Base-by-base conservation (phyloP, 2,888 invertebrate genomes). In the Drosophila mimica region DNA sequence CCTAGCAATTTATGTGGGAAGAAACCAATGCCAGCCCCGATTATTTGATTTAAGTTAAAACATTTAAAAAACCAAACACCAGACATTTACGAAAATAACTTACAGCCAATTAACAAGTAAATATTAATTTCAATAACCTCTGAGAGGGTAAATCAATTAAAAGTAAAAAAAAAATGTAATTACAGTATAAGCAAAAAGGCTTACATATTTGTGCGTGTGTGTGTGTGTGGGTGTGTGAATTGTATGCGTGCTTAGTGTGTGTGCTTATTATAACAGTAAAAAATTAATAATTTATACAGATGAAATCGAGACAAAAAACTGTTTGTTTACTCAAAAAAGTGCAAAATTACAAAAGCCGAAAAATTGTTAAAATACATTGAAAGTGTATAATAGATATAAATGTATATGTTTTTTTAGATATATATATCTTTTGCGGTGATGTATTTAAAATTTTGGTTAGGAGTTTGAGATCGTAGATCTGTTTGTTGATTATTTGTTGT, bases 181-280 rank as follows among this genome's bases (percentile, higher is more conserved):
- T 46, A 17, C 25, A 46, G 48, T 4, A 31, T 60, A 60, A 20
- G 31, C 46, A 38, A 65, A 11, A 51, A 7, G 20, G 1, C 25
- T 6, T 52, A 9, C 36, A 38, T n/a, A 13, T 43, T 63, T 64
- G 30, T 43, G 34, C 33, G 46, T 54, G 56, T 15, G 53, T 28
- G 59, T 36, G 30, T 31, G 33, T 38, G 40, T 48, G 53, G 48
- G 54, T 59, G 54, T 33, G 20, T 46, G 31, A 7, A 25, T 30
- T 11, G 53, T 62, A 28, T 17, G 36, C 20, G 52, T 60, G 30
- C 48, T 36, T 30, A 48, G 48, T 61, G 36, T 60, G 51, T 54
- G 49, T 61, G 48, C 36, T 17, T 38, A 36, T 78, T 85, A 83
- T 80, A 87, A 87, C 87, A 86, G 85, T 80, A 85, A 86, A 85